Evolutionary conservation across 1,140 invertebrate genomes (phyloP).

Genomic region (Wiebesia pumilae): DNA sequence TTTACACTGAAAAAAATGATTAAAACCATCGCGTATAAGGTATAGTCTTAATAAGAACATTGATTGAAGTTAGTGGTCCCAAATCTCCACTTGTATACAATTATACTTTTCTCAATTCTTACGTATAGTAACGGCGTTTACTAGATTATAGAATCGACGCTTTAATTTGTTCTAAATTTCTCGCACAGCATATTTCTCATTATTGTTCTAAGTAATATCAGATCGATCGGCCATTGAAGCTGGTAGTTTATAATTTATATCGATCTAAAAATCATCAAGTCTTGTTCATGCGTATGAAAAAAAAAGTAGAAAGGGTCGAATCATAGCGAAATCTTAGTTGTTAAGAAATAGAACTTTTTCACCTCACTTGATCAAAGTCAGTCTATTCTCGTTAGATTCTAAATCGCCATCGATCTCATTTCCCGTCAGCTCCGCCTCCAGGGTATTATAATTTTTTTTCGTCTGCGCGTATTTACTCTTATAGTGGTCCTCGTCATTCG

Average conservation of each 20-base stretch:
- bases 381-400: neutral
- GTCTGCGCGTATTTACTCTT: slow-evolving; percentile 44
- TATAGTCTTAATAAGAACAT: slow-evolving; percentile 13
- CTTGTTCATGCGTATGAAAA: slow-evolving; percentile 17
- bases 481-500: slow-evolving; percentile 46
- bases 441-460: slow-evolving; percentile 21
- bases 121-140: neutral
- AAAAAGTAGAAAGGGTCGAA: neutral
- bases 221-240: neutral
- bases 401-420: slow-evolving; percentile 49
- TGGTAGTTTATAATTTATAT: neutral
- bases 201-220: neutral
- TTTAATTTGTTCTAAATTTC: neutral
- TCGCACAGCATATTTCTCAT: neutral
- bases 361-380: slow-evolving; percentile 6
- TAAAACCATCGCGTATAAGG: neutral
- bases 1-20: neutral
- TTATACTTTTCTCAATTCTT: neutral
- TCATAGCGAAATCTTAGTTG: slow-evolving; percentile 29
- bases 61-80: neutral
- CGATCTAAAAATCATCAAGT: slow-evolving; percentile 38
- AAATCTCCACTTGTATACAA: neutral
- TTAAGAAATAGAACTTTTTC: slow-evolving; percentile 25
- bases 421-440: slow-evolving; percentile 37
- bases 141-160: neutral